Evolutionary conservation across 2,113 vertebrate species (phyloP).

Genomic region (Onychostoma macrolepis): DNA sequence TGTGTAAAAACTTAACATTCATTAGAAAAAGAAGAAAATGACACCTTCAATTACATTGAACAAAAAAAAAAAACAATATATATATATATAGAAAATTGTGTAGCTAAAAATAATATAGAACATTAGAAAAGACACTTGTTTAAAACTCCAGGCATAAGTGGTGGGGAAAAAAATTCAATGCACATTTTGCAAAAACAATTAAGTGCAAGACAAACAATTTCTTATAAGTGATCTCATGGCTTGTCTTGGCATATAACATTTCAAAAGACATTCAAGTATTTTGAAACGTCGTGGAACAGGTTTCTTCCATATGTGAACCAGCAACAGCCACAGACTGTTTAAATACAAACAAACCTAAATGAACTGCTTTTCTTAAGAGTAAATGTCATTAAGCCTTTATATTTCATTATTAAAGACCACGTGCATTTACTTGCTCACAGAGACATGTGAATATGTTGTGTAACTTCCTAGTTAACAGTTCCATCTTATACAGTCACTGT

Average conservation of each 20-base stretch:
- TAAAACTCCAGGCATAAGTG: conserved; percentile 16
- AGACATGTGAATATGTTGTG: not conserved
- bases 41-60: not conserved
- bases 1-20: conserved; percentile 2
- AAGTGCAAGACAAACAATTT: not conserved
- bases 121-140: conserved; percentile 4
- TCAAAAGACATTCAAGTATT: not conserved
- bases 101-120: not conserved
- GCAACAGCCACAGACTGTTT: not conserved
- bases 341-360: conserved; percentile 2
- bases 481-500: not conserved
- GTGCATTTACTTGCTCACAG: not conserved
- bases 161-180: not conserved
- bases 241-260: conserved; percentile 16
- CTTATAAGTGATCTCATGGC: conserved; percentile 1
- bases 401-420: not conserved
- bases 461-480: not conserved
- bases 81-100: not conserved
- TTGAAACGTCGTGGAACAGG: not conserved
- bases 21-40: not conserved
- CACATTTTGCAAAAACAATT: not conserved
- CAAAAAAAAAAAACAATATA: not conserved
- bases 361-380: not conserved
- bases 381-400: not conserved
- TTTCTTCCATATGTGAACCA: not conserved